These are phyloP conservation scores for Uloborus diversus DNA, from an alignment of 1,140 invertebrate genomes.

Conservation along the genomic window DNA sequence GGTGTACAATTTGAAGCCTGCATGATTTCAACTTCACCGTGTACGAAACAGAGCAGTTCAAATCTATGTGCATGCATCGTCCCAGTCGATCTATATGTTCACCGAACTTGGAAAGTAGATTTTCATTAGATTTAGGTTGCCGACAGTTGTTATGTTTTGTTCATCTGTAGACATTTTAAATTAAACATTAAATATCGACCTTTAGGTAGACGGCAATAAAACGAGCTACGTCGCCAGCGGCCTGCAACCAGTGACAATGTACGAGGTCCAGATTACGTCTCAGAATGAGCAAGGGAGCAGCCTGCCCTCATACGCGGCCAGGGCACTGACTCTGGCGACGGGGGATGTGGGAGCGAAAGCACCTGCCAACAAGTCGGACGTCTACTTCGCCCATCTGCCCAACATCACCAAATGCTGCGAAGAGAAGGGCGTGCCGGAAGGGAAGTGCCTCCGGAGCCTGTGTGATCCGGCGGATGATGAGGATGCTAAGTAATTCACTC, in stretches of 20 bases:
- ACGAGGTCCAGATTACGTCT: constrained; percentile 78
- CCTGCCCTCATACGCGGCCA: constrained; percentile 76
- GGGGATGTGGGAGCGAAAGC: not conserved
- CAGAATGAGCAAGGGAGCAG: constrained; percentile 78
- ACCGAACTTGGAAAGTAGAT: too few species aligned
- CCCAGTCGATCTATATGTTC: too few species aligned
- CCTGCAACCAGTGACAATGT: constrained; percentile 79
- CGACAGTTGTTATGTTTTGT: too few species aligned
- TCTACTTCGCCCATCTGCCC: constrained; percentile 69
- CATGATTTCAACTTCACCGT: too few species aligned
- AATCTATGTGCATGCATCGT: too few species aligned
- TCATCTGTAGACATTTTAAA: too few species aligned
- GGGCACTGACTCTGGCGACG: constrained; percentile 70
- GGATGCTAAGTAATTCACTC: constrained; percentile 67
- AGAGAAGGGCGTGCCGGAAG: constrained; percentile 76
- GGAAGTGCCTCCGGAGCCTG: constrained; percentile 77
- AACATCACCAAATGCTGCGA: constrained; percentile 78
- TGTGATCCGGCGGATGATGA: constrained; percentile 77
- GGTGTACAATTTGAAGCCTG: too few species aligned
- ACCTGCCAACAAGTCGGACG: constrained; percentile 66
- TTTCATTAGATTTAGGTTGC: too few species aligned
- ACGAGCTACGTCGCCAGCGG: constrained; percentile 70
- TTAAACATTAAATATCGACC: too few species aligned
- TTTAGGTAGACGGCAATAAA: constrained; percentile 62
- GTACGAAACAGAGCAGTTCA: too few species aligned